phyloP scores from a whole-genome alignment of 2,797 vertebrate genomes.

The Lepus oiostolus region DNA sequence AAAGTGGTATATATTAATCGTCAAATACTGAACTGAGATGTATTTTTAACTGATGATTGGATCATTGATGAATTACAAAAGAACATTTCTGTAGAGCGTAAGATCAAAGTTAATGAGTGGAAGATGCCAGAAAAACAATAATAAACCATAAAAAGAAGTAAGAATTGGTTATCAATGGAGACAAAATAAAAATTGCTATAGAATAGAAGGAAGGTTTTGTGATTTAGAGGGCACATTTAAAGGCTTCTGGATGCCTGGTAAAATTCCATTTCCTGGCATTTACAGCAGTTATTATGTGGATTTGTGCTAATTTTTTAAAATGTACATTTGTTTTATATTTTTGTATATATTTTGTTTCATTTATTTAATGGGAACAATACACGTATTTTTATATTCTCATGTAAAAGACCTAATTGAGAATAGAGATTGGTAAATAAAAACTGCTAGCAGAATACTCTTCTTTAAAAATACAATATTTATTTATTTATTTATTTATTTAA shows the following conservation, averaged over 20 bases:
- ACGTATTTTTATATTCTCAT: not conserved
- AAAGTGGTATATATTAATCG: not conserved
- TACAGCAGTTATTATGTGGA: not conserved
- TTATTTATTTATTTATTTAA: too few species aligned
- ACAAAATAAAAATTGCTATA: not conserved
- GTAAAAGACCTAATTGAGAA: not conserved
- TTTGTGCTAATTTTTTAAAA: not conserved
- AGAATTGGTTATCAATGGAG: not conserved
- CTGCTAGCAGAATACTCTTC: too few species aligned
- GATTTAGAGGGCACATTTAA: not conserved
- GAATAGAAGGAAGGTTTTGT: not conserved
- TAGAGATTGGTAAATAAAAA: not conserved
- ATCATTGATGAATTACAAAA: not conserved
- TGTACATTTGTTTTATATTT: not conserved
- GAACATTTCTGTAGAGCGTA: not conserved
- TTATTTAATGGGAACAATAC: not conserved
- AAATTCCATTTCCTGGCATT: not conserved
- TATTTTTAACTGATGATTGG: not conserved
- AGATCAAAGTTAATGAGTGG: not conserved
- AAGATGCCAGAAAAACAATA: not conserved
- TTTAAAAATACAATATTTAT: too few species aligned
- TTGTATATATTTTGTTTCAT: not conserved
- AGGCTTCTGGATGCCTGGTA: not conserved
- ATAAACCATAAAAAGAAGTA: not conserved
- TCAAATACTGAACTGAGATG: not conserved